phyloP scores from a whole-genome alignment of 1,140 invertebrate species.

The Paraescarpia echinospica region DNA sequence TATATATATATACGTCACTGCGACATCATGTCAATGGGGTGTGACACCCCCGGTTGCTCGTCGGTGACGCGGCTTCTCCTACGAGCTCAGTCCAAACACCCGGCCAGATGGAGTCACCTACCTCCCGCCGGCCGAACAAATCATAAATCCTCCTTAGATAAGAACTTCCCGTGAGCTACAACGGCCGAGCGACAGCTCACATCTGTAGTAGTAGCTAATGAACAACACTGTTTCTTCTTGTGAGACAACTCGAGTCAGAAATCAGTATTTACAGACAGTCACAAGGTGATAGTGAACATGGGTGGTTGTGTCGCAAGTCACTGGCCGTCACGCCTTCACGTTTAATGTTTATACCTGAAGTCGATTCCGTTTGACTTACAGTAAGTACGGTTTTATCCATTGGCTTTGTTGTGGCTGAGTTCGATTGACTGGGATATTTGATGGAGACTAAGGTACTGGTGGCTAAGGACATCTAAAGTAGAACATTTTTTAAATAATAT shows the following conservation, averaged over 20 bases:
- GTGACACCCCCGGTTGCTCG: neutral
- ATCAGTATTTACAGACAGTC: neutral
- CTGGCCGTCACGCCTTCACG: neutral
- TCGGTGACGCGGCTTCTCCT: neutral
- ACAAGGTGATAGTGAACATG: neutral
- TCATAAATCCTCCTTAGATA: neutral
- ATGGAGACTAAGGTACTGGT: neutral
- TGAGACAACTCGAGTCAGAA: neutral
- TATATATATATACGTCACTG: no score
- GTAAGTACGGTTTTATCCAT: neutral
- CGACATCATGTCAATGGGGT: neutral
- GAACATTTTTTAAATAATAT: no score
- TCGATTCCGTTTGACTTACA: neutral
- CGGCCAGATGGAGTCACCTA: neutral
- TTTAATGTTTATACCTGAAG: neutral
- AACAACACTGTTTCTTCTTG: neutral
- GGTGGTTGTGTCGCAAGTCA: neutral
- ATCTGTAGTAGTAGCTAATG: neutral
- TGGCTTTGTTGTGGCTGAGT: neutral
- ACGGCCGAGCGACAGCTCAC: neutral
- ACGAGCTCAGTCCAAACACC: neutral
- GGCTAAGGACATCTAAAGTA: no score
- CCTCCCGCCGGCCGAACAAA: neutral
- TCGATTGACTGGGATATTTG: neutral
- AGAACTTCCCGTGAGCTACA: neutral